Percentiles rank a stretch among this genome's conserved stretches.
Evolutionary conservation across 2,797 vertebrate species (phyloP).

Genomic region (Argya squamiceps): DNA sequence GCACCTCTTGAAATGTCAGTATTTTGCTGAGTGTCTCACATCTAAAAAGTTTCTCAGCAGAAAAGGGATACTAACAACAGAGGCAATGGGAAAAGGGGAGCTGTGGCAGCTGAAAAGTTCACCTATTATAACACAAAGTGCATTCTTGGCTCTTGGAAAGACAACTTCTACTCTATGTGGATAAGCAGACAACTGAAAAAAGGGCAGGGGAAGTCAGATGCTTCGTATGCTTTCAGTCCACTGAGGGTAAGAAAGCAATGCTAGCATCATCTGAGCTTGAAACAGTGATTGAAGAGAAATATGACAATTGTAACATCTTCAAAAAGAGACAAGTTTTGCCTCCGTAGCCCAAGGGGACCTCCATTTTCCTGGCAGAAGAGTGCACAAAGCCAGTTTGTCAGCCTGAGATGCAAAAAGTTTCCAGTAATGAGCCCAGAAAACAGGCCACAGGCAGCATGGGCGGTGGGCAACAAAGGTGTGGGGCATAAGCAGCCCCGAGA

Average conservation of each 20-base stretch:
- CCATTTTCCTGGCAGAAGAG: background rate
- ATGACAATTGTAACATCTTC: background rate
- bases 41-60: background rate
- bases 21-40: background rate
- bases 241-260: background rate
- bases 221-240: background rate
- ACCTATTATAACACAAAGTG: background rate
- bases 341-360: background rate
- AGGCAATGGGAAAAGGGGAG: background rate
- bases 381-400: background rate
- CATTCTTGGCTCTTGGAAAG: background rate
- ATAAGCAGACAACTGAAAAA: background rate
- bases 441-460: background rate
- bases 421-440: background rate
- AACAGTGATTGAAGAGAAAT: background rate
- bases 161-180: background rate
- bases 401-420: background rate
- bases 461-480: background rate
- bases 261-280: background rate
- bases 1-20: background rate
- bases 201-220: background rate
- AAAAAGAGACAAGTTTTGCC: background rate
- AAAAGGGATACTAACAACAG: background rate
- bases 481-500: rapidly evolving
- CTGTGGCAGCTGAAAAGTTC: background rate